A percentile compares a stretch with the other conserved stretches of the same genome.
Evolutionary conservation across 1,140 invertebrate genomes (phyloP).

Genomic region (Leucophenga varia): DNA sequence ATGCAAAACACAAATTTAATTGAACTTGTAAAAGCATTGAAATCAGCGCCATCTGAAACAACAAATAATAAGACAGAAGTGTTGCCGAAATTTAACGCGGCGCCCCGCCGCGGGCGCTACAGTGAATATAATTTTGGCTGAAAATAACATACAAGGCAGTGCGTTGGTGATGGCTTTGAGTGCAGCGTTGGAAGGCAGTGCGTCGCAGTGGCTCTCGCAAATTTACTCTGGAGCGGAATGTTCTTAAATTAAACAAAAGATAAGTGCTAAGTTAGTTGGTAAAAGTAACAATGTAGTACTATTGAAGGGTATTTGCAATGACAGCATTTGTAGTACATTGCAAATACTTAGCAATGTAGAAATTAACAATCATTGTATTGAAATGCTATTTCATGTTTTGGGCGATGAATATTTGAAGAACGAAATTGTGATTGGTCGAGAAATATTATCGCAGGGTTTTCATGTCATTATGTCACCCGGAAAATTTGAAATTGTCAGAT

Average conservation of each 20-base stretch:
- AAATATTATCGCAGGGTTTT: slow-evolving; percentile 12
- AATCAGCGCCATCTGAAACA: no score
- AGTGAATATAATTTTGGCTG: slow-evolving; percentile 1
- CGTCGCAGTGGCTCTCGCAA: background rate
- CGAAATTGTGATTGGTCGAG: slow-evolving; percentile 21
- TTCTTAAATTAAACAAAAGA: no score
- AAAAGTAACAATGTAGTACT: background rate
- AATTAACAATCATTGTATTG: slow-evolving; percentile 14
- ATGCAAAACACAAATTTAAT: no score
- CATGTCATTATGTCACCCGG: slow-evolving; percentile 13
- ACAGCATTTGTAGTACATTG: background rate
- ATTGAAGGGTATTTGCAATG: slow-evolving; percentile 7
- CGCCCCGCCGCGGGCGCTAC: slow-evolving; percentile 7
- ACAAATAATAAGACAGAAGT: background rate
- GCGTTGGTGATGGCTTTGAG: no score
- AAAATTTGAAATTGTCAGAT: slow-evolving; percentile 19
- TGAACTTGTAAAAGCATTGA: no score
- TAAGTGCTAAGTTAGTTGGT: no score
- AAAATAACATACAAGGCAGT: slow-evolving; percentile 1
- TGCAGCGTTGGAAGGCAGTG: no score
- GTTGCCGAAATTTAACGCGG: slow-evolving; percentile 17
- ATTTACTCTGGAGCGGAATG: slow-evolving; percentile 1
- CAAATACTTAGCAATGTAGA: slow-evolving; percentile 1
- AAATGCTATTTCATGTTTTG: slow-evolving; percentile 21
- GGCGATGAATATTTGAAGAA: slow-evolving; percentile 14